Evolutionary conservation across 2,888 invertebrate genomes (phyloP), one percentile per base, ranked within the genome.

Genomic region (Cheilosia scutellata): DNA sequence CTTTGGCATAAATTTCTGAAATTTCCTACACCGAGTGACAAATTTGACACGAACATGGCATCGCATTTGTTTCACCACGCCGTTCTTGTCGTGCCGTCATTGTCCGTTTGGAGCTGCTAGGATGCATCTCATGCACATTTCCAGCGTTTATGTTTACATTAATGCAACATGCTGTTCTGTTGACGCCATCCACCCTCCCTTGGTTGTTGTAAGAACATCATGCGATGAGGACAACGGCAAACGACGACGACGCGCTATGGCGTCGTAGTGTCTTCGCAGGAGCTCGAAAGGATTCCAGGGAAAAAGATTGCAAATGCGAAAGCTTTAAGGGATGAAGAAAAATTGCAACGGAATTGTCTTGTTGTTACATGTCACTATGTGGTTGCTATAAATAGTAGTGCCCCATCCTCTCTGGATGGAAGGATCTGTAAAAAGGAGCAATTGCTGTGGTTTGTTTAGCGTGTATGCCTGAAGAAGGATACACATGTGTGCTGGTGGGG

Each of bases 31-130:
- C 25, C 77, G 47, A 74, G 82, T 82, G 82, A 77, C 82, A 78
- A 83, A 83, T 78, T 83, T 83, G 72, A 71, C 82, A 72, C 72
- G 77, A 82, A 82, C 82, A 82, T 82, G 82, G 62, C 72, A 60
- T 60, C 66, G 60, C 76, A 77, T 82, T 77, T 77, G 77, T 78
- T 71, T 60, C 37, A 25, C 55, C 70, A 71, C 37, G 37, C 65
- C 57, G 53, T 25, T 27, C 11, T 72, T 44, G 60, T 75, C 57
- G 49, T 70, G 53, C 66, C 51, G 20, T 44, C 20, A 5, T 47
- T 57, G 53, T 57, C 65, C 71, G 62, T 63, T 47, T 13, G 37
- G 5, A 65, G 65, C 31, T 33, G 40, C 16, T 13, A 42, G 55
- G 55, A 77, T 77, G 71, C 71, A 60, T 76, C 42, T 40, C 65